phyloP scores from a whole-genome alignment of 2,113 vertebrate species.

The Verasper variegatus region DNA sequence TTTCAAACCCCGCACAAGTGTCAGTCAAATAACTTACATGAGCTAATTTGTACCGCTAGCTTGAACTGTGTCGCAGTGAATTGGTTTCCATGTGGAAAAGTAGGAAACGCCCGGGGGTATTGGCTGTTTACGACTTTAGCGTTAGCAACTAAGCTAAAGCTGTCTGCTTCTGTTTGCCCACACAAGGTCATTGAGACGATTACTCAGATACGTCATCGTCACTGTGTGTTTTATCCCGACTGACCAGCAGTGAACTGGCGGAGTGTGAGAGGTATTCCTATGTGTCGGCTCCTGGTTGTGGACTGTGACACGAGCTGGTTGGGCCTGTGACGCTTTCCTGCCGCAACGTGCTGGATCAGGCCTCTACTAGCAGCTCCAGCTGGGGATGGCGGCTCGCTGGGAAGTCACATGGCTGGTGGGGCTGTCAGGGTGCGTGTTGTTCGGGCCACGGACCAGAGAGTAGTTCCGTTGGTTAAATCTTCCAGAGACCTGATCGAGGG shows the following conservation, averaged over 20 bases:
- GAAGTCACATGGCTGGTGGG: conserved; percentile 63
- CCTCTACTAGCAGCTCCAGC: conserved; percentile 52
- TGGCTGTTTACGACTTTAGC: conserved; percentile 39
- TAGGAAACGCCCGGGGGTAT: conserved; percentile 4
- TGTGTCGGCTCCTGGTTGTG: no score
- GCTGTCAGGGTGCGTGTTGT: conserved; percentile 51
- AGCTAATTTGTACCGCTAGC: not conserved
- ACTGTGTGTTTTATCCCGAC: not conserved
- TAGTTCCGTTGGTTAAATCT: not conserved
- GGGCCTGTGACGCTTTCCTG: conserved; percentile 40
- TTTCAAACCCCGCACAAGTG: not conserved
- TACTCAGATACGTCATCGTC: no score
- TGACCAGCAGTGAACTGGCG: rapidly evolving
- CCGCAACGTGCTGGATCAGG: conserved; percentile 62
- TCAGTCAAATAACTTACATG: rapidly evolving
- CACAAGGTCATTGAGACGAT: conserved; percentile 56
- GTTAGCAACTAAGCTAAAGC: conserved; percentile 50
- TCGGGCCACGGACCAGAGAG: conserved; percentile 11
- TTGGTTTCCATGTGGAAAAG: not conserved
- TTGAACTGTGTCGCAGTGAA: not conserved
- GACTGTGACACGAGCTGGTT: not conserved
- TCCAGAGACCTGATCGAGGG: no score
- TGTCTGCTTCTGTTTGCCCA: conserved; percentile 20
- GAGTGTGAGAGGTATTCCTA: not conserved
- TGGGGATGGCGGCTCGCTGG: conserved; percentile 60